A percentile compares a stretch with the other conserved stretches of the same genome.
Evolutionary conservation across 2,888 invertebrate species (phyloP).

Genomic region (Caenorhabditis angaria): DNA sequence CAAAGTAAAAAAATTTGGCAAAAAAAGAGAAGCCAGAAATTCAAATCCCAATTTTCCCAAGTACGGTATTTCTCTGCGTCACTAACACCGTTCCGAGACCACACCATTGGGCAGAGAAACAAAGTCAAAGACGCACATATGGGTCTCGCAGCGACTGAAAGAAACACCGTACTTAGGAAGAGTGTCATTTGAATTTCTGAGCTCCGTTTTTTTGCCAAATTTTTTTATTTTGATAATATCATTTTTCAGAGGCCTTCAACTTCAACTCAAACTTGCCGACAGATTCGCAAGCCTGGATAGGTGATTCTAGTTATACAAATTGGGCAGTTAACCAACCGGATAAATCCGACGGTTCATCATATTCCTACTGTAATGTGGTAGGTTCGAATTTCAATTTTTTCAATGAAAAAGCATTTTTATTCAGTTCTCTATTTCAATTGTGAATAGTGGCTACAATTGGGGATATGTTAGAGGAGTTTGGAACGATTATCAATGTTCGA

Average conservation of each 20-base stretch:
- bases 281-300: conserved; percentile 6
- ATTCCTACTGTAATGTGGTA: conserved; percentile 2
- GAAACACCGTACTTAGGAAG: too few relatives aligned
- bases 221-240: too few relatives aligned
- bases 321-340: not conserved
- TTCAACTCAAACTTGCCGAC: not conserved
- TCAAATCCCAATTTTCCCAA: too few relatives aligned
- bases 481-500: conserved; percentile 9
- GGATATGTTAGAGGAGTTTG: conserved; percentile 12
- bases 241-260: conserved; percentile 6
- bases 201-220: too few relatives aligned
- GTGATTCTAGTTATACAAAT: conserved; percentile 1
- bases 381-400: not conserved
- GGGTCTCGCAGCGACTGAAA: too few relatives aligned
- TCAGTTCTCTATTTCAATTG: conserved; percentile 10
- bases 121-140: too few relatives aligned
- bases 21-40: too few relatives aligned
- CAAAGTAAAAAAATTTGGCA: not conserved
- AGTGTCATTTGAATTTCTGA: too few relatives aligned
- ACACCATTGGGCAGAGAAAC: too few relatives aligned
- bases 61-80: too few relatives aligned
- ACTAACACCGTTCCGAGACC: too few relatives aligned
- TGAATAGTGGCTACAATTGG: not conserved
- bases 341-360: not conserved
- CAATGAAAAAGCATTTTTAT: conserved; percentile 6